Conservation (phyloP, 2,113 vertebrate genomes). For the Ceyx melanurus region DNA sequence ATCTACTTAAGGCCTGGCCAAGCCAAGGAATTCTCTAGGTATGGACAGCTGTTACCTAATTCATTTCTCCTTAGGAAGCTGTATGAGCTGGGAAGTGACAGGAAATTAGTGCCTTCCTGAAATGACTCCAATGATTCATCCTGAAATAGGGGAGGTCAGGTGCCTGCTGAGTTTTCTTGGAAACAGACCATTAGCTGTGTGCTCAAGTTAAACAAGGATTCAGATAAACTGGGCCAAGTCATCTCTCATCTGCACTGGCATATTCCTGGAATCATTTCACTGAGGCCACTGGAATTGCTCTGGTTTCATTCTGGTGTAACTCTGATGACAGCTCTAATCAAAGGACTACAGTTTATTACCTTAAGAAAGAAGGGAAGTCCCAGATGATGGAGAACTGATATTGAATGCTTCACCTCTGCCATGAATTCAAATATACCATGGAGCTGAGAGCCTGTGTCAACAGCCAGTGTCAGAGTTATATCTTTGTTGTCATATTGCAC, state of each 20-base stretch:
- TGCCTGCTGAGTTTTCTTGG: not conserved
- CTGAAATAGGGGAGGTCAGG: not conserved
- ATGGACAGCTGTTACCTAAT: not conserved
- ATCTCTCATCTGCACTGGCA: not conserved
- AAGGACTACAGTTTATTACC: slow-evolving; percentile 29
- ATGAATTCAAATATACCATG: slow-evolving; percentile 11
- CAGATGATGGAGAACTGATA: slow-evolving; percentile 35
- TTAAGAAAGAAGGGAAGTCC: slow-evolving; percentile 61
- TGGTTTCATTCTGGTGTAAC: not conserved
- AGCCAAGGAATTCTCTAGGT: not conserved
- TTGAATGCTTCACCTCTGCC: slow-evolving; percentile 59
- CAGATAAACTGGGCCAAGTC: not conserved
- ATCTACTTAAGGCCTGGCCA: not conserved
- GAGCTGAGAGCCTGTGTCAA: not conserved
- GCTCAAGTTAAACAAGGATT: not conserved
- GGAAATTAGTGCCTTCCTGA: not conserved
- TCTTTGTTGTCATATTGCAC: slow-evolving; percentile 27
- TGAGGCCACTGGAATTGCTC: not conserved
- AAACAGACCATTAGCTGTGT: not conserved
- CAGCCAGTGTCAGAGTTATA: slow-evolving; percentile 10
- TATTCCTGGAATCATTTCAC: not conserved
- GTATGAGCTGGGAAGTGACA: not conserved
- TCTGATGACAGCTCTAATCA: not conserved
- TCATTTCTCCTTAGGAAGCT: not conserved
- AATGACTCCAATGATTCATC: not conserved